Percentiles rank a stretch among this genome's conserved stretches.
Evolutionary conservation across 2,113 vertebrate species (phyloP).

Genomic region (Eurystomus gularis): DNA sequence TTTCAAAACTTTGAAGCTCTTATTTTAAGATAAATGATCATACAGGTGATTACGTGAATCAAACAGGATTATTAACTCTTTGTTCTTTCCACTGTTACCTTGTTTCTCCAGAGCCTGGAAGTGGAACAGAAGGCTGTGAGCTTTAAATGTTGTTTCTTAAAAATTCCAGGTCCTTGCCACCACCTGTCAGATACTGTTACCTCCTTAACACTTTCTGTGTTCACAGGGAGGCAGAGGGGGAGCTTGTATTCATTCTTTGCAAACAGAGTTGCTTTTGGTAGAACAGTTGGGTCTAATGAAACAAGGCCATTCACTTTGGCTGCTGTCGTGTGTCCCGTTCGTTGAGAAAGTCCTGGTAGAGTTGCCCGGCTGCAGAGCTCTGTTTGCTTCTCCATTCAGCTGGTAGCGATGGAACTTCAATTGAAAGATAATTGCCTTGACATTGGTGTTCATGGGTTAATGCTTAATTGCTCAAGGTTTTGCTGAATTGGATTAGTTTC

Average conservation of each 20-base stretch:
- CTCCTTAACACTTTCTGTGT: fast-evolving
- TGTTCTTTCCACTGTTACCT: not conserved
- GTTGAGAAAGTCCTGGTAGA: no score
- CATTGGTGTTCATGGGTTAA: not conserved
- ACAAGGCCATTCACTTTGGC: not conserved
- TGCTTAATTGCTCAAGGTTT: not conserved
- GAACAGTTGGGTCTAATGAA: not conserved
- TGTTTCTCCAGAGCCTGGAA: not conserved
- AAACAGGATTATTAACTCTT: not conserved
- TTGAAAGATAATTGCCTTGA: not conserved
- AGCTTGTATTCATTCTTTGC: not conserved
- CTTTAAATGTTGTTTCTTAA: not conserved
- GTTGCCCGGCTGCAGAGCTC: not conserved
- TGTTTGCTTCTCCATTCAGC: not conserved
- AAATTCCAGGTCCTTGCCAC: not conserved
- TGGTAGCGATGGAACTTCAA: not conserved
- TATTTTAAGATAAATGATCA: not conserved
- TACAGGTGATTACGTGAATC: not conserved
- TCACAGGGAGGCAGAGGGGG: not conserved
- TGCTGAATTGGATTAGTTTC: not conserved
- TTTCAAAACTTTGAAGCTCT: not conserved
- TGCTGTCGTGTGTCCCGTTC: not conserved
- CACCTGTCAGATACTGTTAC: not conserved
- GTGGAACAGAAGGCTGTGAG: not conserved
- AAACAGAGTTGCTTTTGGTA: not conserved